These are phyloP conservation scores for Beroe forskalii DNA, from an alignment of 37 sponge, comb jelly and placozoan genomes.

Conservation along the genomic window DNA sequence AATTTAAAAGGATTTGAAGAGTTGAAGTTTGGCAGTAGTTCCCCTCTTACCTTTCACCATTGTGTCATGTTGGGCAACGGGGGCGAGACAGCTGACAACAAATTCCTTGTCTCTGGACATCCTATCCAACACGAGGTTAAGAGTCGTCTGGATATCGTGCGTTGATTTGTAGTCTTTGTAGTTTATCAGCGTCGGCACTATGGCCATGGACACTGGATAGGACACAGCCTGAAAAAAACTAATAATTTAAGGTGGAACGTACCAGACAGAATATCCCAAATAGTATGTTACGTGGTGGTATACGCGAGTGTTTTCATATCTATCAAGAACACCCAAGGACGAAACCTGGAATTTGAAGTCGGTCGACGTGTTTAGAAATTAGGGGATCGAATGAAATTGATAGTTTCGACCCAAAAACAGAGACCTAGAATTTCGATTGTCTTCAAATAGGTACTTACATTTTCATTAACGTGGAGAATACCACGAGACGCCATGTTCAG, in stretches of 20 bases:
- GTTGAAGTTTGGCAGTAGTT: no score
- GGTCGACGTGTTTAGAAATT: no score
- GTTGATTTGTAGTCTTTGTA: not conserved
- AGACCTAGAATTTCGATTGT: no score
- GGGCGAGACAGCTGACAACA: not conserved
- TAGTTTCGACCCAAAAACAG: no score
- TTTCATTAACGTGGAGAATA: not conserved
- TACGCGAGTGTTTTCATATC: no score
- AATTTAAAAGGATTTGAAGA: no score
- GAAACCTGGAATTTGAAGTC: no score
- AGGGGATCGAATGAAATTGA: no score
- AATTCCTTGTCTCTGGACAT: constrained; percentile 1
- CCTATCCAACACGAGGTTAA: not conserved
- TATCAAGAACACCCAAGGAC: no score
- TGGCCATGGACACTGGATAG: not conserved
- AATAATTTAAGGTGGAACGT: not conserved
- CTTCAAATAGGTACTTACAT: no score
- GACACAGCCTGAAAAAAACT: not conserved
- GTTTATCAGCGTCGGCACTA: not conserved
- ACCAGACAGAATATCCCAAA: no score
- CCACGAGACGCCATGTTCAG: not conserved
- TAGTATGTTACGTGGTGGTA: no score
- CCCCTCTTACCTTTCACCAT: constrained; percentile 27
- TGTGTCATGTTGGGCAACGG: not conserved
- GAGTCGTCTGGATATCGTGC: not conserved